A percentile compares a stretch with the other conserved stretches of the same genome.
These are phyloP conservation scores for Drosophila picticornis DNA, from an alignment of 2,888 invertebrate species.

Conservation along the genomic window DNA sequence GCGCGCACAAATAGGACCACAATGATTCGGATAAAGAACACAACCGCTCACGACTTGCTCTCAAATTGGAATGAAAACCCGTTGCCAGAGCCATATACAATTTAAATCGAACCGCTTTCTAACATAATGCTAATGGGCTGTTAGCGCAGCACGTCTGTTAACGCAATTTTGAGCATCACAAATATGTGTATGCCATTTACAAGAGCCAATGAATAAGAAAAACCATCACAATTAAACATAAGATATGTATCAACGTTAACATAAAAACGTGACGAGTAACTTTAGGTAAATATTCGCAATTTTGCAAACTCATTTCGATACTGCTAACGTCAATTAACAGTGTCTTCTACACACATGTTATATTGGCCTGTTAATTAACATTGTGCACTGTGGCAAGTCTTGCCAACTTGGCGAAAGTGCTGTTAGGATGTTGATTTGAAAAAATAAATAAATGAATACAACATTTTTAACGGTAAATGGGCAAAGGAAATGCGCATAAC, in stretches of 20 bases:
- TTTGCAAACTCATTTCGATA: not conserved
- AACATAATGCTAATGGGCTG: constrained; percentile 32
- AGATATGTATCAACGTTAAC: not conserved
- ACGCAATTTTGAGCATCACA: constrained; percentile 14
- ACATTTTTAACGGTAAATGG: constrained; percentile 67
- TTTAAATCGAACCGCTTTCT: constrained; percentile 56
- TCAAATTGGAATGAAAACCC: constrained; percentile 81
- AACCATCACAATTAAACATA: not conserved
- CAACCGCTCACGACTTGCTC: constrained; percentile 81
- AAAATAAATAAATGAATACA: constrained; percentile 8
- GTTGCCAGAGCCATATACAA: constrained; percentile 56
- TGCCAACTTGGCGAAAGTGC: constrained; percentile 50
- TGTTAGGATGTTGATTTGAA: constrained; percentile 60
- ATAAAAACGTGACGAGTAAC: not conserved
- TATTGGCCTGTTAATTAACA: constrained; percentile 5
- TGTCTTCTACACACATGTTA: not conserved
- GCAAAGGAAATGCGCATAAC: constrained; percentile 78
- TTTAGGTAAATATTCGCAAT: not conserved
- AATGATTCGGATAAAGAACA: constrained; percentile 51
- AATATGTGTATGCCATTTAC: not conserved
- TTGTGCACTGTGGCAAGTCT: constrained; percentile 6
- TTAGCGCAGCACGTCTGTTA: constrained; percentile 29
- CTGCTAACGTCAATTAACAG: not conserved
- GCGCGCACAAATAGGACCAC: constrained; percentile 67
- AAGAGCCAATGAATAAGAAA: not conserved